These are phyloP conservation scores for Indicator indicator DNA, from an alignment of 2,113 vertebrate genomes.

Conservation along the genomic window DNA sequence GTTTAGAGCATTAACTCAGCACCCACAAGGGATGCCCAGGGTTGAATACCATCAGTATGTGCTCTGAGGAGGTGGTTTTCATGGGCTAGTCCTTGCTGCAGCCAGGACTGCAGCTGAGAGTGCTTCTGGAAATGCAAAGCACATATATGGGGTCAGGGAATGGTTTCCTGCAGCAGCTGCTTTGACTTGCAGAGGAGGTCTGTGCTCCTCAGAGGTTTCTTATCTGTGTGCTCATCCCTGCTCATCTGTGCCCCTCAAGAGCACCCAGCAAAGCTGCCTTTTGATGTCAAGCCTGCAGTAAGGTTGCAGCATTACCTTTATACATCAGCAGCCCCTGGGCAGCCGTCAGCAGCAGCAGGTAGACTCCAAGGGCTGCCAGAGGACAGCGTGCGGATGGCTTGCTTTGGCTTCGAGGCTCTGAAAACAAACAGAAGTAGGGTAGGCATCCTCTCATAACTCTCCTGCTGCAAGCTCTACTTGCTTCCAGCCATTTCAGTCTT, in stretches of 20 bases:
- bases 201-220: not conserved
- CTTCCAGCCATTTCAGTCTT: not conserved
- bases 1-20: not conserved
- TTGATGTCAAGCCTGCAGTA: not conserved
- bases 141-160: accelerated
- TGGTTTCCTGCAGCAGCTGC: accelerated
- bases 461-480: not conserved
- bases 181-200: accelerated
- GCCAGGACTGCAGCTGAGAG: not conserved
- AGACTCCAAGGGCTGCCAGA: not conserved
- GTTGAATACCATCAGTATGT: not conserved
- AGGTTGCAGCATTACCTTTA: constrained; percentile 57
- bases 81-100: not conserved
- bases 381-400: not conserved
- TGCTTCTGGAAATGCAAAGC: not conserved
- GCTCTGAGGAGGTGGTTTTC: not conserved
- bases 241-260: accelerated
- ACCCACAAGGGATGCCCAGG: not conserved
- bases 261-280: not conserved
- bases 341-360: constrained; percentile 63
- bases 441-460: not conserved
- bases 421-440: not conserved
- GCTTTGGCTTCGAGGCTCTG: constrained; percentile 58
- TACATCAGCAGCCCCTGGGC: constrained; percentile 48
- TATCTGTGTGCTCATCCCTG: accelerated